phyloP scores from a whole-genome alignment of 2,113 vertebrate genomes.

The Thalassarche chlororhynchos region DNA sequence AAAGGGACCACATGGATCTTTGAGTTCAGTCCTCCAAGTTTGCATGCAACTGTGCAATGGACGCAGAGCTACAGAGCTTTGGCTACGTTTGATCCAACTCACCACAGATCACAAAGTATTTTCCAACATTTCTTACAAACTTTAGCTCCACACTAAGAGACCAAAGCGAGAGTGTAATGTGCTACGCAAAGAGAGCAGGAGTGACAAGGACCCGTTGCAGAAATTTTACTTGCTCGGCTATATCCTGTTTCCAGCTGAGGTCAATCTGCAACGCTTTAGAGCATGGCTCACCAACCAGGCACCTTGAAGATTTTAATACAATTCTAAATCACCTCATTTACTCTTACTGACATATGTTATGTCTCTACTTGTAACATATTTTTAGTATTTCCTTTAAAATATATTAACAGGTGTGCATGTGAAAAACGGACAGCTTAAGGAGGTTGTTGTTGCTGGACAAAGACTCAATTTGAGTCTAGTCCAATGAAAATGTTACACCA shows the following conservation, averaged over 20 bases:
- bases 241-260: not conserved
- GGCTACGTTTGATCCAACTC: not conserved
- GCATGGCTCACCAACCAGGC: not conserved
- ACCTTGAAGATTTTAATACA: not conserved
- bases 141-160: not conserved
- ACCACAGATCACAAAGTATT: not conserved
- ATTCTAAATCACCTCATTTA: conserved; percentile 52
- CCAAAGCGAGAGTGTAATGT: not conserved
- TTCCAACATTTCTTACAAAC: not conserved
- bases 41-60: not conserved
- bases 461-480: not conserved
- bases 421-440: not conserved
- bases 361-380: conserved; percentile 19
- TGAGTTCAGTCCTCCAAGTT: not conserved
- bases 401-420: conserved; percentile 36
- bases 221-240: not conserved
- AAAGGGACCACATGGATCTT: not conserved
- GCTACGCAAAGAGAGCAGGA: not conserved
- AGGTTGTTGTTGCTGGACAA: conserved; percentile 36
- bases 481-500: conserved; percentile 37
- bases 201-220: not conserved
- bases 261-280: not conserved
- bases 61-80: not conserved
- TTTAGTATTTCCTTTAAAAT: conserved; percentile 50
- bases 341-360: conserved; percentile 9